Conservation (phyloP, 2,113 vertebrate genomes). For the Pungitius pungitius region DNA sequence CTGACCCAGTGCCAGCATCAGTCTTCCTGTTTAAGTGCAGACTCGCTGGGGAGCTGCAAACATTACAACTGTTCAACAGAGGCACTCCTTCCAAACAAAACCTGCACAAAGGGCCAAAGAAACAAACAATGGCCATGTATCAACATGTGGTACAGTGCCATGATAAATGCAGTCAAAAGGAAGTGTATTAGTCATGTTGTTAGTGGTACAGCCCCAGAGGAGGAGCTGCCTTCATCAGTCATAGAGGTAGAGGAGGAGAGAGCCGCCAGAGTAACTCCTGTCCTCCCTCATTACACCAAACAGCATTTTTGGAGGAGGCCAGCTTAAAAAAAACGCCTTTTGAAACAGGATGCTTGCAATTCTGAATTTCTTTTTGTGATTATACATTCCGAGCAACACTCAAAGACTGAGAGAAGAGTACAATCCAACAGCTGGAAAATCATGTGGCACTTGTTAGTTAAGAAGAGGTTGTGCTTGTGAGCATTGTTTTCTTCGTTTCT, state of each 20-base stretch:
- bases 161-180: constrained; percentile 50
- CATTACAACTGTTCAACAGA: constrained; percentile 41
- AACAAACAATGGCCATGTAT: constrained; percentile 25
- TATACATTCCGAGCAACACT: neutral
- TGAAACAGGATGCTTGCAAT: constrained; percentile 2
- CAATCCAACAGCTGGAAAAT: constrained; percentile 29
- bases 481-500: neutral
- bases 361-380: neutral
- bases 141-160: constrained; percentile 11
- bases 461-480: neutral
- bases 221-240: constrained; percentile 52
- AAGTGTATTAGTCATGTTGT: constrained; percentile 48
- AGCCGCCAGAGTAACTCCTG: constrained; percentile 16
- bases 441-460: constrained; percentile 18
- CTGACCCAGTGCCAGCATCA: constrained; percentile 56
- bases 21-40: constrained; percentile 54
- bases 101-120: constrained; percentile 19
- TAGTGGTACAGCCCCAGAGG: constrained; percentile 43
- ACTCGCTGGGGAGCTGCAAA: constrained; percentile 57
- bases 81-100: constrained; percentile 24
- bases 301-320: constrained; percentile 17
- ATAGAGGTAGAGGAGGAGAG: constrained; percentile 30
- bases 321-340: neutral
- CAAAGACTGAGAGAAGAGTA: neutral
- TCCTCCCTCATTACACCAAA: constrained; percentile 27